Percentiles rank a stretch among this genome's conserved stretches.
Evolutionary conservation across 2,797 vertebrate genomes (phyloP).

Genomic region (Rhodeus uyekii): DNA sequence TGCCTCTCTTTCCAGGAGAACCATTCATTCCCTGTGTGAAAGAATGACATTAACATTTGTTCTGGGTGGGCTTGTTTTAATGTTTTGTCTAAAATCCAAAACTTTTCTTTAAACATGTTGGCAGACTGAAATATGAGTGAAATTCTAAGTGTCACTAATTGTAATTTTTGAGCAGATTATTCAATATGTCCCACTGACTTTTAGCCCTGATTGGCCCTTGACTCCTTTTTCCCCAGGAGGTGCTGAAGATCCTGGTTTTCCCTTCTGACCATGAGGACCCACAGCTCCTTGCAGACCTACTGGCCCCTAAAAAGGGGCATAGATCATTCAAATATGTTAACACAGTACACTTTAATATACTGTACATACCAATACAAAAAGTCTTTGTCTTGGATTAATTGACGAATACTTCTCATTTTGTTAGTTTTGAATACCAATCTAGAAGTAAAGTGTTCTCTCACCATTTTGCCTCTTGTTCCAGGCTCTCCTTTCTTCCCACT

Average conservation of each 20-base stretch:
- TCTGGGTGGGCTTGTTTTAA: not conserved
- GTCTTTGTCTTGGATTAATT: not conserved
- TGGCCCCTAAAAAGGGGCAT: conserved; percentile 51
- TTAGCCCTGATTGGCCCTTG: conserved; percentile 68
- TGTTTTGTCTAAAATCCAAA: not conserved
- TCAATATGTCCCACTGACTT: conserved; percentile 57
- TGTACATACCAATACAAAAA: not conserved
- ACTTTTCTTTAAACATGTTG: not conserved
- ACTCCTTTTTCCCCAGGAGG: conserved; percentile 65
- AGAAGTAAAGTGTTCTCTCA: conserved; percentile 48
- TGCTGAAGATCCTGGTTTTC: conserved; percentile 68
- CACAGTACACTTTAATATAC: not conserved
- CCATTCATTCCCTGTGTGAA: conserved; percentile 66
- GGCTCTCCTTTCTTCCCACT: conserved; percentile 69
- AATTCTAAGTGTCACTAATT: not conserved
- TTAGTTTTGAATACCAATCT: not conserved
- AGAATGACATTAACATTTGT: conserved; percentile 28
- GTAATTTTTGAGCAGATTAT: not conserved
- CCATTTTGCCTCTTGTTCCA: conserved; percentile 65
- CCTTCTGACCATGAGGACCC: conserved; percentile 65
- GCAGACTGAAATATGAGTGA: not conserved
- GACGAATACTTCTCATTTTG: not conserved
- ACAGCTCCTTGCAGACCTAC: conserved; percentile 60
- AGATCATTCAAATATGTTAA: not conserved
- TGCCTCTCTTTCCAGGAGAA: conserved; percentile 64